These are phyloP conservation scores for Nansenia antarctica DNA, from an alignment of 2,113 vertebrate species.

Conservation along the genomic window DNA sequence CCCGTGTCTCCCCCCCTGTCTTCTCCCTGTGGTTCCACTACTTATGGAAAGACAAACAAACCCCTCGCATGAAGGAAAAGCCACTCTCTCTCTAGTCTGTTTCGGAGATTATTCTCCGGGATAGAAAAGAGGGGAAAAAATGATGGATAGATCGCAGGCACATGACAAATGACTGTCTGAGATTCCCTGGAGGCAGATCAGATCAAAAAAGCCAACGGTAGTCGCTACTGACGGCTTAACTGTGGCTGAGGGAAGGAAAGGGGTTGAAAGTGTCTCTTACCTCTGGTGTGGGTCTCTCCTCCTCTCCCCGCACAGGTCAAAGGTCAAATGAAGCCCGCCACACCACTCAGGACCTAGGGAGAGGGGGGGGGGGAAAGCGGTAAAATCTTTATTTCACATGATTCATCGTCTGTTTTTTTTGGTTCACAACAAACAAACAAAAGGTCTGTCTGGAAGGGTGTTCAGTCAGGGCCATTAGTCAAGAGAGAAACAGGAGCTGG, in stretches of 20 bases:
- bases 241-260: not conserved
- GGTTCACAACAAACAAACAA: conserved; percentile 3
- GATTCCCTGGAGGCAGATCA: no score
- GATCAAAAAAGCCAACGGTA: no score
- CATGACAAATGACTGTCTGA: no score
- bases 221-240: not conserved
- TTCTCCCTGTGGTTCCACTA: not conserved
- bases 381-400: conserved; percentile 7
- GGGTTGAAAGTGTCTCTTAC: conserved; percentile 41
- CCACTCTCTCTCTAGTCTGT: no score
- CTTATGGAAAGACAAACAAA: not conserved
- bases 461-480: conserved; percentile 17
- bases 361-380: not conserved
- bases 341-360: conserved; percentile 23
- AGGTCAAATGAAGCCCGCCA: conserved; percentile 50
- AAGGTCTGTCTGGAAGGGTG: not conserved
- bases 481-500: conserved; percentile 12
- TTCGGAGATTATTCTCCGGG: not conserved
- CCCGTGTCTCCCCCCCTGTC: not conserved
- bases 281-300: conserved; percentile 59
- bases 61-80: not conserved
- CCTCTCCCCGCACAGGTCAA: conserved; percentile 47
- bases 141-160: no score
- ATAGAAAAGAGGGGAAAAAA: no score
- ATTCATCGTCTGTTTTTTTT: conserved; percentile 14